Conservation (phyloP, 2,113 vertebrate species). For the Jaculus jaculus region DNA sequence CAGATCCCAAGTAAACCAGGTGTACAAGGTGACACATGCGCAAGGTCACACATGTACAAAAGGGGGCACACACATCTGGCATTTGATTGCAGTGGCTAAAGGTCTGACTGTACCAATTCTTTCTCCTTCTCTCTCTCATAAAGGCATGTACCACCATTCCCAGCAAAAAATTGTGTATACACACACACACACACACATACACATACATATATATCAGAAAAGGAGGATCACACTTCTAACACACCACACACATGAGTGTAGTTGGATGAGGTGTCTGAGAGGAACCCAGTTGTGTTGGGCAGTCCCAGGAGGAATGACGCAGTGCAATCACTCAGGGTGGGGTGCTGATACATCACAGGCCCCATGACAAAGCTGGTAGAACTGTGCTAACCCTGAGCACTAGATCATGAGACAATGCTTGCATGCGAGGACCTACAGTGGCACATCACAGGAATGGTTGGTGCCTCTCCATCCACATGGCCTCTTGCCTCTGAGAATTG, state of each 20-base stretch:
- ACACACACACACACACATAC: too few relatives aligned
- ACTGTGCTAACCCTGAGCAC: neutral
- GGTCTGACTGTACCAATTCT: too few relatives aligned
- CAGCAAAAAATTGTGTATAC: too few relatives aligned
- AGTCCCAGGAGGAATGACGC: neutral
- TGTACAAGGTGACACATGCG: too few relatives aligned
- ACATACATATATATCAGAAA: too few relatives aligned
- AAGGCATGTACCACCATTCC: too few relatives aligned
- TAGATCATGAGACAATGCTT: neutral
- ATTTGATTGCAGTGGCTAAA: too few relatives aligned
- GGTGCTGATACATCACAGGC: neutral
- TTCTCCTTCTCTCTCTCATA: too few relatives aligned
- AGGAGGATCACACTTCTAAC: neutral
- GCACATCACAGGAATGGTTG: neutral
- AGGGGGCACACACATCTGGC: too few relatives aligned
- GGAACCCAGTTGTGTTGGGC: neutral
- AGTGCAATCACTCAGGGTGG: constrained; percentile 3
- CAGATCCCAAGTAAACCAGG: too few relatives aligned
- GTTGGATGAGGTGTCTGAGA: neutral
- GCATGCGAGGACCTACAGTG: neutral
- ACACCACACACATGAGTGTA: neutral
- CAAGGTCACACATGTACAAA: too few relatives aligned
- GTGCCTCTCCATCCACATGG: neutral
- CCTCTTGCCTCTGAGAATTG: neutral
- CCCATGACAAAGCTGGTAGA: neutral